phyloP scores from a whole-genome alignment of 2,113 vertebrate genomes.

The Cryptotis parvus region DNA sequence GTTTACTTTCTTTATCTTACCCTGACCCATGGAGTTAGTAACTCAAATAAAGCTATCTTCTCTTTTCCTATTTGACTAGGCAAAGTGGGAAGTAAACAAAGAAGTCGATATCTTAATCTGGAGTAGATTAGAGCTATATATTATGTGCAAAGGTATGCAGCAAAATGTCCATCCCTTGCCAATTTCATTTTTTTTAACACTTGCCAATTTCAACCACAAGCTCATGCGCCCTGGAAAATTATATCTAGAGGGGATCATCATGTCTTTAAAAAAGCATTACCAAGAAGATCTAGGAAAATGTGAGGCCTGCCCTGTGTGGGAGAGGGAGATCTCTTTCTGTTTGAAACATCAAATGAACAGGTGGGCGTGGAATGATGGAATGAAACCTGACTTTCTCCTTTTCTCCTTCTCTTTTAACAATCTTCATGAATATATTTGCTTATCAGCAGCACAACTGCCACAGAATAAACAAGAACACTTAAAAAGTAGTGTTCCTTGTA shows the following conservation, averaged over 20 bases:
- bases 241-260: background rate
- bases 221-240: background rate
- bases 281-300: constrained; percentile 22
- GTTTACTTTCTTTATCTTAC: constrained; percentile 23
- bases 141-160: background rate
- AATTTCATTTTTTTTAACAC: too few species aligned
- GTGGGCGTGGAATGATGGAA: background rate
- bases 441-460: background rate
- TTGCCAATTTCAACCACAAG: background rate
- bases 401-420: background rate
- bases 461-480: background rate
- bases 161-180: background rate
- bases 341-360: background rate
- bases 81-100: background rate
- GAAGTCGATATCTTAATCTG: background rate
- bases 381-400: background rate
- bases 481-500: background rate
- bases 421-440: background rate
- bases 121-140: background rate
- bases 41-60: background rate
- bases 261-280: background rate
- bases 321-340: background rate
- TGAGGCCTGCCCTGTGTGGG: background rate
- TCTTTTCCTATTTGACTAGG: constrained; percentile 40
- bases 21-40: background rate